Base-by-base conservation (phyloP, 2,113 vertebrate genomes). In the Petromus typicus region DNA sequence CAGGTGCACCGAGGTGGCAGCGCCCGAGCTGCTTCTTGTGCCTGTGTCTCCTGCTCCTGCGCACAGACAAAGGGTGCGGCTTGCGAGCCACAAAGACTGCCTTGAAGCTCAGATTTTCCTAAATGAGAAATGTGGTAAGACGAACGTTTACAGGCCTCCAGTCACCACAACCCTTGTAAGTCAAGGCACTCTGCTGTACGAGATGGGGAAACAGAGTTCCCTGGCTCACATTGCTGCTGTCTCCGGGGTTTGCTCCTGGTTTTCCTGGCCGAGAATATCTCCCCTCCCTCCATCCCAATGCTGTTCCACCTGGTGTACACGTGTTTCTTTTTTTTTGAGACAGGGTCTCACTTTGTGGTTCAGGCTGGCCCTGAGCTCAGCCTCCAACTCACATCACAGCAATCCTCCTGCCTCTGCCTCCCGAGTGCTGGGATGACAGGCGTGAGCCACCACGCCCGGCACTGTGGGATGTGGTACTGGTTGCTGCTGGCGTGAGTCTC, bases 21-120 rank as follows among this genome's bases (percentile, higher is more conserved):
- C 48, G 34, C 69, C 40, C 48, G 10, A 0, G 30, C 0, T 0
- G 20, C 71, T 20, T 48, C 76, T 17, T 10, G 7, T 0, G n/a
- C n/a, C 69, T 94, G 84, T 80, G 78, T 93, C 85, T 40, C 86
- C 80, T 96, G 91, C 91, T 69, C 81, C 59, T 48, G 87, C 88
- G 75, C 9, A 1, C 37, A 51, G 51, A 67, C 32, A 86, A 66
- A 40, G 66, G 56, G 81, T 0, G 0, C 23, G 63, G 73, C 16
- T 51, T n/a, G 11, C 48, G 34, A 93, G 78, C 45, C 71, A n/a
- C 34, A 82, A 37, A 81, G 12, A 25, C 71, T 34, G 37, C 90
- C 61, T 92, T 1, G 0, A 66, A 56, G 82, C 88, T 51, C 57
- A n/a, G 54, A 64, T 79, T 82, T 91, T 81, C 91, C 4, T 82